These are phyloP conservation scores for Ascaphus truei DNA, from an alignment of 2,113 vertebrate species.

Conservation along the genomic window DNA sequence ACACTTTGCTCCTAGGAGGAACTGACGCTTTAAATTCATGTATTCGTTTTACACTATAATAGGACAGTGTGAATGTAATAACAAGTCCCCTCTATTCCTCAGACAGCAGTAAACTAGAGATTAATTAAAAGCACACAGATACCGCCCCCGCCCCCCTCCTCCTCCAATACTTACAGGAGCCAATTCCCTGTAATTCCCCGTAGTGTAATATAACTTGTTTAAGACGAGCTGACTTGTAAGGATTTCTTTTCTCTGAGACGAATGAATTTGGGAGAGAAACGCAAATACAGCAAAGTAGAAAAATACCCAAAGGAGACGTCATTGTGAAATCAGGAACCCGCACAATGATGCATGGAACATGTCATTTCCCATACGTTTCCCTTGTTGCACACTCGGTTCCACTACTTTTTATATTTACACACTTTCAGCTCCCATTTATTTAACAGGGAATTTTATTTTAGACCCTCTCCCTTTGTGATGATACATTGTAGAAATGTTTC, in stretches of 20 bases:
- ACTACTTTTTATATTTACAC: no score
- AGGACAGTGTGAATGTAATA: neutral
- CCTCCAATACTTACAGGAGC: neutral
- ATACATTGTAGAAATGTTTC: no score
- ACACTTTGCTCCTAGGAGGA: neutral
- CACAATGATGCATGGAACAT: no score
- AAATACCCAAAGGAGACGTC: neutral
- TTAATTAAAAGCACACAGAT: conserved; percentile 17
- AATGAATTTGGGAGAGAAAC: neutral
- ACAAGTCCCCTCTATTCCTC: neutral
- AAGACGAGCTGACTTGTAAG: neutral
- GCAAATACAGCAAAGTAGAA: neutral
- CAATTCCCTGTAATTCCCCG: neutral
- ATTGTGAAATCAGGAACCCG: no score
- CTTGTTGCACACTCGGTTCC: no score
- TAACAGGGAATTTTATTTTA: no score
- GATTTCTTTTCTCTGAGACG: neutral
- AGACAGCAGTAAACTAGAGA: conserved; percentile 20
- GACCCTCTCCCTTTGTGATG: no score
- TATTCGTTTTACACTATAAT: neutral
- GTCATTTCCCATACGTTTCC: no score
- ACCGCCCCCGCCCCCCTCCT: neutral
- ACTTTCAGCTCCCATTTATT: no score
- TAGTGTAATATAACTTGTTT: neutral
- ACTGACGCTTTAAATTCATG: neutral